Base-by-base conservation (phyloP, 2,888 invertebrate species). In the Phengaris alcon region DNA sequence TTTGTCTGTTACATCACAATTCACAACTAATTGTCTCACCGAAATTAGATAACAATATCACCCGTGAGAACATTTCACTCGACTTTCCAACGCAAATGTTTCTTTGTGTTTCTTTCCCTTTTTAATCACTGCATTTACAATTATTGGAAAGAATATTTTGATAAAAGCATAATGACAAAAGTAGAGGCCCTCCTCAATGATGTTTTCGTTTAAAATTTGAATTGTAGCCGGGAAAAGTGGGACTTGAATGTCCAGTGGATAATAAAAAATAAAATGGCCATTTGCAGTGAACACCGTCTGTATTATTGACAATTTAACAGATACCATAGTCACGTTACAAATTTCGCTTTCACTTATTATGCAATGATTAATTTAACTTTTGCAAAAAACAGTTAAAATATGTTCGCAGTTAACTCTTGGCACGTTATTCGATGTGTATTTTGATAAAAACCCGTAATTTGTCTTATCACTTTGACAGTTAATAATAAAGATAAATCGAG, bases 21-120 rank as follows among this genome's bases (percentile, higher is more conserved):
- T 76, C 77, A 79, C 78, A 86, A 88, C 82, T 76, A 78, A 86
- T 89, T 86, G 86, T 79, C 75, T 76, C 77, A 83, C 86, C 83
- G 80, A 86, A 90, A 89, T 90, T 86, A 90, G 88, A 90, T 90
- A 90, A 89, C 85, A 83, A 84, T 85, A 84, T 84, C 84, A 84
- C 85, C 82, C 81, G 82, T 91, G 91, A 84, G 91, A 91, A 91
- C 84, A 84, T 85, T 86, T 86, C 84, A 86, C 88, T 81, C 64
- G 79, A 84, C 90, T 91, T 90, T 91, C 89, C 86, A 87, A 79
- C 84, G 83, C 85, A 86, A 87, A 82, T 82, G 79, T 84, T 85
- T 86, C 85, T 86, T 80, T 82, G 82, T 80, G 79, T 75, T 72
- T 75, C 75, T n/a, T n/a, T n/a, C n/a, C n/a, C n/a, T n/a, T n/a